A percentile compares a stretch with the other conserved stretches of the same genome.
Evolutionary conservation across 2,113 vertebrate species (phyloP).

Genomic region (Electrona antarctica): DNA sequence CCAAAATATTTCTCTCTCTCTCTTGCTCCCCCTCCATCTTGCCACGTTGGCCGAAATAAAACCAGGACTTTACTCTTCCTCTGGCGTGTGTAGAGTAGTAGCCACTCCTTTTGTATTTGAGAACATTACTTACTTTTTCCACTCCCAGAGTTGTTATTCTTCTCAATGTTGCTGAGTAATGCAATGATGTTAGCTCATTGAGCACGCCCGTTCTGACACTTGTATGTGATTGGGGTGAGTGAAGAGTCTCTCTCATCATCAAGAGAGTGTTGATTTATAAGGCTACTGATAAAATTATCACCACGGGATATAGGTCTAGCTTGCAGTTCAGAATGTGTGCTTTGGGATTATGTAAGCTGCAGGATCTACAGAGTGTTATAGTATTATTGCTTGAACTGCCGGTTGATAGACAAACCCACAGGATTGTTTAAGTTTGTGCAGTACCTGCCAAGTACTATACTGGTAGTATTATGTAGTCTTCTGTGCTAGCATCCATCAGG

Average conservation of each 20-base stretch:
- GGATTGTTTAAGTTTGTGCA: background rate
- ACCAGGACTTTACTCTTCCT: conserved; percentile 24
- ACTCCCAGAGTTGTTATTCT: background rate
- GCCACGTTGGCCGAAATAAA: conserved; percentile 32
- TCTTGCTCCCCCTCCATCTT: background rate
- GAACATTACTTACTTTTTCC: background rate
- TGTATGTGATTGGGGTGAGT: background rate
- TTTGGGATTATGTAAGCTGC: too few relatives aligned
- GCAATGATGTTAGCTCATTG: background rate
- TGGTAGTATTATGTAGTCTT: too few relatives aligned
- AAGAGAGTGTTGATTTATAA: too few relatives aligned
- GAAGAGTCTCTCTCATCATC: too few relatives aligned
- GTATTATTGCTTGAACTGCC: too few relatives aligned
- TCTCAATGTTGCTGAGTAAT: background rate
- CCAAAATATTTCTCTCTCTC: conserved; percentile 37
- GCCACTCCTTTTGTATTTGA: background rate
- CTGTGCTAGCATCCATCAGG: too few relatives aligned
- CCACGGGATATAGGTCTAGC: too few relatives aligned
- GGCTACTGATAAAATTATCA: too few relatives aligned
- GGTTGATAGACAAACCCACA: too few relatives aligned
- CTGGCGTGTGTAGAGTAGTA: background rate
- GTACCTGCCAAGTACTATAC: background rate
- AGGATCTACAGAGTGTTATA: too few relatives aligned
- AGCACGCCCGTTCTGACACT: background rate
- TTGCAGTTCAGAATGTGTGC: too few relatives aligned